Conservation (phyloP, 2,888 invertebrate species). For the Dasysyrphus albostriatus region DNA sequence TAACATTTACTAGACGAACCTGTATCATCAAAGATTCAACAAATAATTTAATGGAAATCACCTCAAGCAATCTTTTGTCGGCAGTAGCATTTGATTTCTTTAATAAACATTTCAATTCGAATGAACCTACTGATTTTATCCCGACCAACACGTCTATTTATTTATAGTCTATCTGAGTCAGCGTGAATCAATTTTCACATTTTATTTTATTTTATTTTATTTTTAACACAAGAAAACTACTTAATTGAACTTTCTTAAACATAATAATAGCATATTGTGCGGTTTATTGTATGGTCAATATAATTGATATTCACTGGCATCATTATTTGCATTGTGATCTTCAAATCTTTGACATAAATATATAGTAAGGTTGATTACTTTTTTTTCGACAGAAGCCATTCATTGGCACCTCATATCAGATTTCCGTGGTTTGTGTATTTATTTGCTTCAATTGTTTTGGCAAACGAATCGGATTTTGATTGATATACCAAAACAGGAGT, state of each 20-base stretch:
- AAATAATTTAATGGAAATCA: background rate
- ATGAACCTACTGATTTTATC: slow-evolving; percentile 11
- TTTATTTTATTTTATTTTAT: background rate
- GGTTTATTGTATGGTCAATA: slow-evolving; percentile 1
- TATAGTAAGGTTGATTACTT: slow-evolving; percentile 19
- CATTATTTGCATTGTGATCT: slow-evolving; percentile 60
- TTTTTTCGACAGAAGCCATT: slow-evolving; percentile 12
- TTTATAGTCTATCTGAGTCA: slow-evolving; percentile 19
- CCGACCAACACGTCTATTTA: slow-evolving; percentile 29
- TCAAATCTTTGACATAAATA: slow-evolving; percentile 55
- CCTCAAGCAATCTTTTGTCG: background rate
- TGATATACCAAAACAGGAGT: background rate
- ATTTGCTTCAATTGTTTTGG: slow-evolving; percentile 11
- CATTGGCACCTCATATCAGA: background rate
- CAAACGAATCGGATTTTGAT: background rate
- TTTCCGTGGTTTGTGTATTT: background rate
- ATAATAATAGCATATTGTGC: slow-evolving; percentile 2
- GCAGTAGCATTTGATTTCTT: background rate
- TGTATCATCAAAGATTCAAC: background rate
- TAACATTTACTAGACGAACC: background rate
- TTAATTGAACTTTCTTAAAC: slow-evolving; percentile 41
- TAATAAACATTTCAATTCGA: slow-evolving; percentile 17
- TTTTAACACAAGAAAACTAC: slow-evolving; percentile 30
- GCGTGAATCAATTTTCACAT: slow-evolving; percentile 40
- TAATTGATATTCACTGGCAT: slow-evolving; percentile 32